Percentiles rank a stretch among this genome's conserved stretches.
Conservation (phyloP, 2,797 vertebrate species). For the Acanthurus lineatus region DNA sequence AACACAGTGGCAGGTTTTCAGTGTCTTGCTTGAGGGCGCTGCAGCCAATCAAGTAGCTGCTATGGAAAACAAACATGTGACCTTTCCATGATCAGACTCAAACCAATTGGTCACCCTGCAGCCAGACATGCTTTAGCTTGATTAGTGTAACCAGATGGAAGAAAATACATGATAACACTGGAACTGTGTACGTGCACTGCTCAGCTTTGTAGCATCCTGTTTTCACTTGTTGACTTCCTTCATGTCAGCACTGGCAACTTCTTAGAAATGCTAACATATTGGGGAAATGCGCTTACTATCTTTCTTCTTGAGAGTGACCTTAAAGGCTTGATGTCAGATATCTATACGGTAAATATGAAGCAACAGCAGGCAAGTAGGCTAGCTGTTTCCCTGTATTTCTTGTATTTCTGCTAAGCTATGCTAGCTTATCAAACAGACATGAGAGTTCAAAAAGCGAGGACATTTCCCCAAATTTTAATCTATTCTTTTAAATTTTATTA, state of each 20-base stretch:
- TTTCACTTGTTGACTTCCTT: not conserved
- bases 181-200: constrained; percentile 1
- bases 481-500: not conserved
- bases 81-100: constrained; percentile 5
- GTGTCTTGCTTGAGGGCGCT: constrained; percentile 9
- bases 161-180: constrained; percentile 15
- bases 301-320: not conserved
- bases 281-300: not conserved
- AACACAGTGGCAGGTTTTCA: constrained; percentile 22
- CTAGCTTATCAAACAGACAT: too few species aligned
- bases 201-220: not conserved
- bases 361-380: not conserved
- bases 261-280: not conserved
- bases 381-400: not conserved
- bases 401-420: too few species aligned
- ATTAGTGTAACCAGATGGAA: constrained; percentile 8
- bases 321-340: not conserved
- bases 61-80: constrained; percentile 24
- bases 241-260: not conserved
- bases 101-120: constrained; percentile 18
- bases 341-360: not conserved
- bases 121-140: not conserved
- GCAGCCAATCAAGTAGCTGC: constrained; percentile 1
- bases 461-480: not conserved
- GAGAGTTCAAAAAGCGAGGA: not conserved